Conservation (phyloP, 2,113 vertebrate species). For the Pycnonotus jocosus region DNA sequence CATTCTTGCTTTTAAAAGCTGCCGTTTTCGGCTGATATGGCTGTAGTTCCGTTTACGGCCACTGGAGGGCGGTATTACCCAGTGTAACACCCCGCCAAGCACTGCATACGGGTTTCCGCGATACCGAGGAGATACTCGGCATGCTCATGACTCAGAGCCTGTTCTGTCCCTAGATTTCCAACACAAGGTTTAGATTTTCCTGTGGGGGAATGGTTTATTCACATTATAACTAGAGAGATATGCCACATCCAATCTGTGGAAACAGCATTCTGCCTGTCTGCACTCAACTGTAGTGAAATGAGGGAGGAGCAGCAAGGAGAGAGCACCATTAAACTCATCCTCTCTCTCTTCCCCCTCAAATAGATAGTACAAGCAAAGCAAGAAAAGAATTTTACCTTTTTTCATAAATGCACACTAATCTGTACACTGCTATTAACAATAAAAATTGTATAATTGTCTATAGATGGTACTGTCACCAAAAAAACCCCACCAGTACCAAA, state of each 20-base stretch:
- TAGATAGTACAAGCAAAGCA: background rate
- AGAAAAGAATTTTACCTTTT: background rate
- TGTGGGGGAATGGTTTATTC: background rate
- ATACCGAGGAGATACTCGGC: background rate
- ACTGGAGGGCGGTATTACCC: background rate
- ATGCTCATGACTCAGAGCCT: background rate
- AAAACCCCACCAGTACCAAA: background rate
- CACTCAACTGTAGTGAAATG: background rate
- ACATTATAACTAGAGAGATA: background rate
- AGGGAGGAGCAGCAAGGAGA: background rate
- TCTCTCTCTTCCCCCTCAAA: background rate
- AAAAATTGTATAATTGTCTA: background rate
- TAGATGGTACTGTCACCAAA: background rate
- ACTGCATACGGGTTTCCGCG: too few relatives aligned
- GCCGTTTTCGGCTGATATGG: background rate
- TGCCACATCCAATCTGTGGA: background rate
- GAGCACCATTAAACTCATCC: background rate
- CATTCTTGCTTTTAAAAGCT: background rate
- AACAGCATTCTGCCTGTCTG: background rate
- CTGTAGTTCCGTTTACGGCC: background rate
- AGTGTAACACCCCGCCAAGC: accelerated
- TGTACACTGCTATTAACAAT: background rate
- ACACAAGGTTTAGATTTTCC: background rate
- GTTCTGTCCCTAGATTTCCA: background rate
- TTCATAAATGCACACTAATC: background rate